Base-by-base conservation (phyloP, 1,140 invertebrate genomes). In the Apocrypta bakeri region DNA sequence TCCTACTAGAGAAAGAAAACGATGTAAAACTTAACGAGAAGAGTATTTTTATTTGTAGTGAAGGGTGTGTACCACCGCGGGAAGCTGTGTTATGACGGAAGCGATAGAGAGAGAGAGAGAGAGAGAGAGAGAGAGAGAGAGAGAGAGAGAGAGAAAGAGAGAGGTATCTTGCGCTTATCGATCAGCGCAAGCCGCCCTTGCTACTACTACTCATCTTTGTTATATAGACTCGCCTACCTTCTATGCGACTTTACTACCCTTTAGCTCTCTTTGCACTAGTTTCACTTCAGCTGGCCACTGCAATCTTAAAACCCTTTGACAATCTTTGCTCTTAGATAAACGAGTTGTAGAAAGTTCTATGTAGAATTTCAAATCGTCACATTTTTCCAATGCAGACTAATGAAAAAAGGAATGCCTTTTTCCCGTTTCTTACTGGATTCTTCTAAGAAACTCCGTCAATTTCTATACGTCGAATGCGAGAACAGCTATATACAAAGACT, bases 41-140 rank as follows among this genome's bases (percentile, higher is more conserved):
- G 48, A 56, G 21, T 21, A 56, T 56, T 21, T 56, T 56, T 56
- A 56, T 56, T 56, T 56, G 61, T 31, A n/a, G 33, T 21, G 17
- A 21, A 56, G 48, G 21, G n/a, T 17, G 48, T 21, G n/a, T 2
- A 2, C 48, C 48, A 56, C 48, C n/a, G 48, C 48, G 48, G 48
- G 48, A 56, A 56, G 48, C 48, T 56, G 48, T 56, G 48, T 42
- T 56, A 56, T 56, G n/a, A n/a, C n/a, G n/a, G n/a, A n/a, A n/a
- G n/a, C n/a, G n/a, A n/a, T n/a, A 56, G 3, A 9, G 2, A 37
- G 33, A 9, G 33, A 37, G 33, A 2, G 33, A 37, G 33, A 2
- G 33, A 37, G 33, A 37, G 33, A 37, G 33, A 37, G 33, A 37
- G 33, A 56, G 3, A 9, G 2, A 37, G 33, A 56, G 3, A 9